These are phyloP conservation scores for Triops longicaudatus DNA, from an alignment of 1,140 invertebrate species.

Conservation along the genomic window DNA sequence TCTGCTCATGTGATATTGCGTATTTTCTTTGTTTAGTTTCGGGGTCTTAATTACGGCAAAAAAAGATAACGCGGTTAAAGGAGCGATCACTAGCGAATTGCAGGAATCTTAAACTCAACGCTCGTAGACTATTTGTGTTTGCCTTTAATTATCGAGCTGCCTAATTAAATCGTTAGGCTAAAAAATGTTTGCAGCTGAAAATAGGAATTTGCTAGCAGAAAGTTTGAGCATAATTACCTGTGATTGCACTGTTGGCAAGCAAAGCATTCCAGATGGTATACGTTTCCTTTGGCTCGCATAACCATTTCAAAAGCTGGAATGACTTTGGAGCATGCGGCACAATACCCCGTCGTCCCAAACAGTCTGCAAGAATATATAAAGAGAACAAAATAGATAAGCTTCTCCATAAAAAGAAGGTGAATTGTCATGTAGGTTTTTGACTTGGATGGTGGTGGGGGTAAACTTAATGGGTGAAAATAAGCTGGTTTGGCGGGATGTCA, in stretches of 20 bases:
- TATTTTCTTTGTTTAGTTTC: too few species aligned
- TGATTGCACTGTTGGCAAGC: conserved; percentile 93
- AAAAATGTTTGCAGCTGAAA: conserved; percentile 13
- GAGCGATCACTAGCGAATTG: too few species aligned
- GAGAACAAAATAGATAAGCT: background rate
- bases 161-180: background rate
- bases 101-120: too few species aligned
- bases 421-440: background rate
- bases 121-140: too few species aligned
- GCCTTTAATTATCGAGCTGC: too few species aligned
- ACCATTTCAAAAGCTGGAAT: conserved; percentile 97
- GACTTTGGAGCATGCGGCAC: conserved; percentile 88
- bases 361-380: conserved; percentile 27
- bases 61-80: too few species aligned
- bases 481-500: background rate
- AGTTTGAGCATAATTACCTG: conserved; percentile 53
- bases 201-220: background rate
- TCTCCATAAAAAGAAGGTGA: background rate
- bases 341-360: conserved; percentile 49
- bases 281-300: conserved; percentile 87
- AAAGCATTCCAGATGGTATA: conserved; percentile 93
- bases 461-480: background rate
- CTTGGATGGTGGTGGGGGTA: background rate
- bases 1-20: too few species aligned
- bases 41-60: too few species aligned